Evolutionary conservation across 1,140 invertebrate species (phyloP).

Genomic region (Scaptomyza montana): DNA sequence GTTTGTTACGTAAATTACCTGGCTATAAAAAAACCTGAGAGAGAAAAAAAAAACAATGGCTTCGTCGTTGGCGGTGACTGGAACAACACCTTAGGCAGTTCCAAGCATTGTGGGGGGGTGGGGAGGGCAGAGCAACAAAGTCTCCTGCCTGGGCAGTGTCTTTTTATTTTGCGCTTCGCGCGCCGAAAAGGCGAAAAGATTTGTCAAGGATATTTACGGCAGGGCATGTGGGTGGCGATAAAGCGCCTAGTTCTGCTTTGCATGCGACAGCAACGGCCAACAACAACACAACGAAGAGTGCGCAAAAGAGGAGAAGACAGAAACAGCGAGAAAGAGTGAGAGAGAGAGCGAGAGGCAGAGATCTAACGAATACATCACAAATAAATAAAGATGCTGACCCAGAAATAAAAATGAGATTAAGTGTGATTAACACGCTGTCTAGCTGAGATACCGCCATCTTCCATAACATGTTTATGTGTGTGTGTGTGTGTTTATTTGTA

Average conservation of each 20-base stretch:
- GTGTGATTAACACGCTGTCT: slow-evolving; percentile 81
- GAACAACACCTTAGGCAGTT: slow-evolving; percentile 37
- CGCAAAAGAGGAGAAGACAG: neutral
- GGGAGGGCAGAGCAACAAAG: slow-evolving; percentile 6
- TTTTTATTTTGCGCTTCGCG: slow-evolving; percentile 78
- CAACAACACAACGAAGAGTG: neutral
- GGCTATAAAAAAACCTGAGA: slow-evolving; percentile 63
- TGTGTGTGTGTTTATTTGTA: slow-evolving; percentile 11
- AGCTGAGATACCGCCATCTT: slow-evolving; percentile 61
- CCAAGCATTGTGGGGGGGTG: neutral
- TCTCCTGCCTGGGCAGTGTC: slow-evolving; percentile 41
- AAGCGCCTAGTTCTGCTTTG: slow-evolving; percentile 59
- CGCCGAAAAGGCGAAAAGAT: slow-evolving; percentile 80
- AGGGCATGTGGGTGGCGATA: slow-evolving; percentile 28
- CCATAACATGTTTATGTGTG: slow-evolving; percentile 40
- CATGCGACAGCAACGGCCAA: slow-evolving; percentile 40
- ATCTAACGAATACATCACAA: slow-evolving; percentile 42
- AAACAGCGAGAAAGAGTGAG: neutral
- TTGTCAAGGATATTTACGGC: slow-evolving; percentile 81
- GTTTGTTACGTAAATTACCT: slow-evolving; percentile 83
- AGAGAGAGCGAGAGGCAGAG: neutral
- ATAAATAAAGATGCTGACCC: slow-evolving; percentile 81
- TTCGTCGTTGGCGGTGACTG: slow-evolving; percentile 31
- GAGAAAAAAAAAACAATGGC: slow-evolving; percentile 25
- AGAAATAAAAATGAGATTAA: slow-evolving; percentile 83